Percentiles rank a stretch among this genome's conserved stretches.
These are phyloP conservation scores for Drosophila meridiana DNA, from an alignment of 2,888 invertebrate species.

Conservation along the genomic window DNA sequence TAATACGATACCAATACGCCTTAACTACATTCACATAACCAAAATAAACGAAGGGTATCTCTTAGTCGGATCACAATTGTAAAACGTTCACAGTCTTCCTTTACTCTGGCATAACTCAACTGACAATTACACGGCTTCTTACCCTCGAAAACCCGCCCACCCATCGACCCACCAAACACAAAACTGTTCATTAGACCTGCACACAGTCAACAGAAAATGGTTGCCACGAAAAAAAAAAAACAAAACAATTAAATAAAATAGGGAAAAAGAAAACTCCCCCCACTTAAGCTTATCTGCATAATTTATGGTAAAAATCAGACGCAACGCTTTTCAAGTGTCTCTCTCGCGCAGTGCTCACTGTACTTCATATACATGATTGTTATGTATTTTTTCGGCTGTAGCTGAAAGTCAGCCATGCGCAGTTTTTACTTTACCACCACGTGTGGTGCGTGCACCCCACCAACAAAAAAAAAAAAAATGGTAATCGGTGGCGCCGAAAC, in stretches of 20 bases:
- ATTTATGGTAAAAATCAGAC: constrained; percentile 80
- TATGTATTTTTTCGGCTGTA: constrained; percentile 7
- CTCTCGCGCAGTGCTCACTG: constrained; percentile 19
- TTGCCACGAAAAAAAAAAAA: constrained; percentile 40
- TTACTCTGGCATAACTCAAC: constrained; percentile 36
- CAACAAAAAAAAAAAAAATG: constrained; percentile 39
- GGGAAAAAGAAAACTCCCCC: constrained; percentile 33
- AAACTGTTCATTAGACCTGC: constrained; percentile 58
- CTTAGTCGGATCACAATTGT: background rate
- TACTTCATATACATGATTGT: constrained; percentile 43
- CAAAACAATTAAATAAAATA: constrained; percentile 64
- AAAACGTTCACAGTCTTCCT: background rate
- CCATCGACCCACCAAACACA: constrained; percentile 4
- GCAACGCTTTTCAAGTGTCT: constrained; percentile 52
- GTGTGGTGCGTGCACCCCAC: constrained; percentile 56
- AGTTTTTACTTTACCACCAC: constrained; percentile 60
- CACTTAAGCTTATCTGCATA: constrained; percentile 79
- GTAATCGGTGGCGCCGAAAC: constrained; percentile 73
- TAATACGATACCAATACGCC: too few relatives aligned
- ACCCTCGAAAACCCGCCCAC: constrained; percentile 1
- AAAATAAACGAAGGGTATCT: background rate
- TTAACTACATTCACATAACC: background rate
- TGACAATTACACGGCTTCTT: constrained; percentile 55
- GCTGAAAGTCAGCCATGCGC: constrained; percentile 53
- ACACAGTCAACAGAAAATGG: constrained; percentile 43